A percentile compares a stretch with the other conserved stretches of the same genome.
phyloP scores from a whole-genome alignment of 1,140 invertebrate genomes.

The Apis florea region DNA sequence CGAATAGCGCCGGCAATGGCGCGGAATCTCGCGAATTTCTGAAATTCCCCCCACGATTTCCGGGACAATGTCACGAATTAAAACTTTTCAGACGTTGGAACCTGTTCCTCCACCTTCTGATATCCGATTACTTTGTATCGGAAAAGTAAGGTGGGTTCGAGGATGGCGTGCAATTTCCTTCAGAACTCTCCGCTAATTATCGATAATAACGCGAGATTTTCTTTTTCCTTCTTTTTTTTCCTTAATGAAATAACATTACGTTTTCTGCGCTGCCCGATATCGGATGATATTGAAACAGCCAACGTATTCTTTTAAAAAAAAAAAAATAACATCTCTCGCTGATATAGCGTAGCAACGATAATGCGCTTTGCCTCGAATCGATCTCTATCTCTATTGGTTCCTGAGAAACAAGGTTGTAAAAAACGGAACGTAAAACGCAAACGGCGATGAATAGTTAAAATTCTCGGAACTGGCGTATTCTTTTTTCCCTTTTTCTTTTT shows the following conservation, averaged over 20 bases:
- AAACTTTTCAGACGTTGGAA: conserved; percentile 4
- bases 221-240: no score
- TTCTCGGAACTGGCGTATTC: not conserved
- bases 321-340: not conserved
- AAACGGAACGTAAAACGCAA: not conserved
- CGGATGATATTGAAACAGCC: no score
- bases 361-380: not conserved
- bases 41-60: conserved; percentile 15
- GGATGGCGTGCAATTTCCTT: not conserved
- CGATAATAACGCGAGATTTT: not conserved
- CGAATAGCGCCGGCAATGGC: not conserved
- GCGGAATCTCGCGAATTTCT: conserved; percentile 17
- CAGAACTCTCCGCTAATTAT: not conserved
- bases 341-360: not conserved
- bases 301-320: no score
- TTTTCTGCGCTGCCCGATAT: no score
- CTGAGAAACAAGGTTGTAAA: not conserved
- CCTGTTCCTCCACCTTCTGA: not conserved
- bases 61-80: conserved; percentile 10
- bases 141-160: conserved; percentile 6
- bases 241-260: not conserved
- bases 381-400: not conserved
- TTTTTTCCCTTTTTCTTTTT: not conserved
- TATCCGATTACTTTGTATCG: conserved; percentile 23
- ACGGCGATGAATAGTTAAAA: not conserved